These are phyloP conservation scores for Halictus rubicundus DNA, from an alignment of 1,140 invertebrate species.

Conservation along the genomic window DNA sequence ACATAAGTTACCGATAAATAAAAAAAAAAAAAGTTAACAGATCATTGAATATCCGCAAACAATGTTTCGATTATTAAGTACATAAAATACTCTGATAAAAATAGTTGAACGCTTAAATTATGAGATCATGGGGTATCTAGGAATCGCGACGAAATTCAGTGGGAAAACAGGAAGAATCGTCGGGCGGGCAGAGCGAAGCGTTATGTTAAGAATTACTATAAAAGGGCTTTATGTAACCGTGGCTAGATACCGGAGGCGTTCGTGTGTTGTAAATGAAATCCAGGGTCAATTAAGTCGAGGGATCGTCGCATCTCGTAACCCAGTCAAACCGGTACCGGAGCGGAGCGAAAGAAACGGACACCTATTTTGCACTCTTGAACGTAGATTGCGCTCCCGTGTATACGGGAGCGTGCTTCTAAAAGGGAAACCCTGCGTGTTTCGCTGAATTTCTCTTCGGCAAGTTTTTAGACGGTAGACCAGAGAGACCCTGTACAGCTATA, in stretches of 20 bases:
- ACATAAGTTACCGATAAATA: no score
- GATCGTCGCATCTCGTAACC: slow-evolving; percentile 59
- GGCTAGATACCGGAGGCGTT: background rate
- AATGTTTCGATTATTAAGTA: no score
- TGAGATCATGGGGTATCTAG: no score
- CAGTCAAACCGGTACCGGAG: slow-evolving; percentile 63
- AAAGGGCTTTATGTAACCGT: slow-evolving; percentile 39
- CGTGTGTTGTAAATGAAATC: slow-evolving; percentile 52
- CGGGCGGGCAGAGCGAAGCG: background rate
- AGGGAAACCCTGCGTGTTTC: slow-evolving; percentile 66
- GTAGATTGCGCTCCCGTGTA: slow-evolving; percentile 39
- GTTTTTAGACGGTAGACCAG: slow-evolving; percentile 58
- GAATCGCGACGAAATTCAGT: background rate
- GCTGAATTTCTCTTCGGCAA: slow-evolving; percentile 65
- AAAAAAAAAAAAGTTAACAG: no score
- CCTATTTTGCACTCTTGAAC: slow-evolving; percentile 39
- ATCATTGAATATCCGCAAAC: no score
- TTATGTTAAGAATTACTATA: slow-evolving; percentile 52
- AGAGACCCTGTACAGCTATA: slow-evolving; percentile 40
- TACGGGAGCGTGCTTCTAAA: slow-evolving; percentile 52
- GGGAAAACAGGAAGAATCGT: background rate
- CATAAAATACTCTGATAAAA: no score
- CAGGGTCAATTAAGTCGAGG: slow-evolving; percentile 62
- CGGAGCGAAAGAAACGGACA: slow-evolving; percentile 56
- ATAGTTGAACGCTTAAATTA: no score